Evolutionary conservation across 2,888 invertebrate species (phyloP).

Genomic region (Phengaris alcon): DNA sequence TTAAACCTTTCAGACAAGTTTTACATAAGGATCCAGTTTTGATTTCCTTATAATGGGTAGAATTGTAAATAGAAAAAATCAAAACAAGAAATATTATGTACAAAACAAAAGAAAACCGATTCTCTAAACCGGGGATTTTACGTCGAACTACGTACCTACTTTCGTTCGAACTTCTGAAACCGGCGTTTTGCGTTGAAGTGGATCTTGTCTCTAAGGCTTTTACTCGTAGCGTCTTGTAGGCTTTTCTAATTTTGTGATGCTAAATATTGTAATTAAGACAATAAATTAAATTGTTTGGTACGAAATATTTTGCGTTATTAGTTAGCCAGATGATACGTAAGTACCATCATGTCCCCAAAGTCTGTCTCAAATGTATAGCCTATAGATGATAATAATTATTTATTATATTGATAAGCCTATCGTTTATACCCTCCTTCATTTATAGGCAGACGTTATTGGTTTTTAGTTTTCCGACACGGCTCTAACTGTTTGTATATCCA

Average conservation of each 20-base stretch:
- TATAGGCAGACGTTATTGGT: conserved; percentile 2
- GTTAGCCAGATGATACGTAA: background rate
- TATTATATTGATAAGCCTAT: background rate
- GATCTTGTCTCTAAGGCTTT: background rate
- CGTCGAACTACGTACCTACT: too few species aligned
- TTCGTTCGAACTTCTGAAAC: too few species aligned
- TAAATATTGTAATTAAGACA: background rate
- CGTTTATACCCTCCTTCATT: background rate
- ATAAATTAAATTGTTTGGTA: background rate
- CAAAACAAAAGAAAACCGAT: background rate
- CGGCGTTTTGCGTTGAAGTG: background rate
- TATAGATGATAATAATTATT: background rate
- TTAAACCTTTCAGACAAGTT: background rate
- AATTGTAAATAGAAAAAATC: background rate
- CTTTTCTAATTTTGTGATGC: too few species aligned
- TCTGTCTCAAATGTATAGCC: too few species aligned
- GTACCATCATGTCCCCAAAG: background rate
- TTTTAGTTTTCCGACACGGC: conserved; percentile 34
- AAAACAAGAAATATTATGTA: background rate
- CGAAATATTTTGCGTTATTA: background rate
- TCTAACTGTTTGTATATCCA: conserved; percentile 27
- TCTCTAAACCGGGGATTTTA: background rate
- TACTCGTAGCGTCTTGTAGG: too few species aligned
- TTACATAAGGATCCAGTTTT: background rate
- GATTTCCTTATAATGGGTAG: background rate